Percentiles rank a stretch among this genome's conserved stretches.
These are phyloP conservation scores for Cosmia trapezina DNA, from an alignment of 2,888 invertebrate genomes.

Conservation along the genomic window DNA sequence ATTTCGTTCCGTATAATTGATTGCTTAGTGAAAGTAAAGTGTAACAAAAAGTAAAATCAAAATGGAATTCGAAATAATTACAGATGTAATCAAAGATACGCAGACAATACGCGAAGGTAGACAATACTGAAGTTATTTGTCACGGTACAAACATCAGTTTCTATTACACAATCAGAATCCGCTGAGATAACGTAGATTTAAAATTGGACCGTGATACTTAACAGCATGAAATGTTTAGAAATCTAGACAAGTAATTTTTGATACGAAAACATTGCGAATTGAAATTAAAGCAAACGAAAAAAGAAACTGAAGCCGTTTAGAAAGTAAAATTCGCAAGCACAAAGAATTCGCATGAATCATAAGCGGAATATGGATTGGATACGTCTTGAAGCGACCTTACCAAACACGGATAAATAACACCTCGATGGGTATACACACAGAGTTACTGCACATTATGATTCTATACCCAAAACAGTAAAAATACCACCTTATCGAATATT, in stretches of 20 bases:
- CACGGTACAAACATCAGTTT: constrained; percentile 39
- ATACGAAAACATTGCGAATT: constrained; percentile 33
- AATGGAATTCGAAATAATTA: constrained; percentile 62
- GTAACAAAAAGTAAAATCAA: constrained; percentile 58
- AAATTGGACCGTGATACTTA: constrained; percentile 41
- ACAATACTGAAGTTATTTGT: constrained; percentile 58
- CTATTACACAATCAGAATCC: constrained; percentile 40
- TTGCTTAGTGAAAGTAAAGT: constrained; percentile 71
- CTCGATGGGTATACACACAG: neutral
- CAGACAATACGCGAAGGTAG: constrained; percentile 49
- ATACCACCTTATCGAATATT: constrained; percentile 1
- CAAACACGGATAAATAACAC: constrained; percentile 11
- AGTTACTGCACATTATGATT: constrained; percentile 10
- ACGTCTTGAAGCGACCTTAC: constrained; percentile 27
- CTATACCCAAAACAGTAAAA: neutral
- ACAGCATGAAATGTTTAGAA: constrained; percentile 42
- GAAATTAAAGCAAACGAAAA: constrained; percentile 39
- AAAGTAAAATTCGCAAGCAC: constrained; percentile 49
- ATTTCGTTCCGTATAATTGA: constrained; percentile 69
- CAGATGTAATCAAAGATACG: constrained; percentile 62
- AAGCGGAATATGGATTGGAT: constrained; percentile 32
- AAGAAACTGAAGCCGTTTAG: constrained; percentile 39
- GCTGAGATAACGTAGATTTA: constrained; percentile 39
- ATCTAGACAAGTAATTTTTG: constrained; percentile 36
- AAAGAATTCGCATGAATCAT: constrained; percentile 47